These are phyloP conservation scores for Pithys albifrons DNA, from an alignment of 2,113 vertebrate species.

Conservation along the genomic window DNA sequence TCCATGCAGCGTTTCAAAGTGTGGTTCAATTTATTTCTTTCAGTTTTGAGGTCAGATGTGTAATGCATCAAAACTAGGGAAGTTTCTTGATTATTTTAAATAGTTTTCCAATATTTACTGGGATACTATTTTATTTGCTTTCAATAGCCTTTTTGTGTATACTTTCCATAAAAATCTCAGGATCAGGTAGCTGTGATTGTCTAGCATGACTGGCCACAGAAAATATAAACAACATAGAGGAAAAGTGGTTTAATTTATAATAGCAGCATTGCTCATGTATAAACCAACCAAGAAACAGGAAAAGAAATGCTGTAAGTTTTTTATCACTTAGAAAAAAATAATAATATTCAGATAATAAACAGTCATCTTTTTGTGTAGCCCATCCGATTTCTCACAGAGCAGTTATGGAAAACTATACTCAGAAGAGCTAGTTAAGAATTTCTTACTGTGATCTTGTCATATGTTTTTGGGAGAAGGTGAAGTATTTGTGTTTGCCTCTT, in stretches of 20 bases:
- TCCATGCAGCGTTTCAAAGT: background rate
- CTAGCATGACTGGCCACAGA: background rate
- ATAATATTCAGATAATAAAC: background rate
- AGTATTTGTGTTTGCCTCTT: background rate
- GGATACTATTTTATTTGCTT: background rate
- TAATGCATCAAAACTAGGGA: background rate
- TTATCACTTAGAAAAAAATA: background rate
- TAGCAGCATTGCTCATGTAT: background rate
- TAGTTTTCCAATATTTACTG: background rate
- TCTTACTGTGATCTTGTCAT: background rate
- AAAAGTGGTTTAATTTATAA: background rate
- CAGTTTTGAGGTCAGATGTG: background rate
- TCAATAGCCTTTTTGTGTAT: background rate
- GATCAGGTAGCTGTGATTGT: background rate
- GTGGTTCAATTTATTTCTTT: background rate
- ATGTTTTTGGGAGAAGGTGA: background rate
- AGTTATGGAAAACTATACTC: background rate
- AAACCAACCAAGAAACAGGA: background rate
- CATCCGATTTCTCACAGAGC: background rate
- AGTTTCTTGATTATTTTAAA: background rate
- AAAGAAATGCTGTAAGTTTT: background rate
- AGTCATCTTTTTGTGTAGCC: background rate
- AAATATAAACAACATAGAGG: background rate
- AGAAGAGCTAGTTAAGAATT: background rate
- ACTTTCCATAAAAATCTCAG: background rate